Conservation (phyloP, 1,140 invertebrate genomes). For the Polypedilum vanderplanki region DNA sequence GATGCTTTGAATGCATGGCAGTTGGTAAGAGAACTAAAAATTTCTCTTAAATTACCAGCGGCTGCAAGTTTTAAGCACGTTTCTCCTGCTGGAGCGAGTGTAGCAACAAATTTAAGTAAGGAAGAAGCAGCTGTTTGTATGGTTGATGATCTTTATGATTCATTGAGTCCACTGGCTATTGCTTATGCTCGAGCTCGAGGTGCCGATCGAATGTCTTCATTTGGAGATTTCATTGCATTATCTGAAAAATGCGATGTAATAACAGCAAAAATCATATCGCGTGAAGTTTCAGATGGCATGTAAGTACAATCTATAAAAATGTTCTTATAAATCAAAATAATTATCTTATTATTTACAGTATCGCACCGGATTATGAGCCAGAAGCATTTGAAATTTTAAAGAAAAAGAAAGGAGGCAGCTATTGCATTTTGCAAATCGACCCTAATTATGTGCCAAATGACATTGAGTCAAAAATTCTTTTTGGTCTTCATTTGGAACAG, state of each 20-base stretch:
- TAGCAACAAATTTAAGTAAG: slow-evolving; percentile 67
- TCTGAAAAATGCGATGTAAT: slow-evolving; percentile 84
- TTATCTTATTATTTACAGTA: slow-evolving; percentile 36
- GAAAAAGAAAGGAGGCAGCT: slow-evolving; percentile 92
- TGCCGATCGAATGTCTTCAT: slow-evolving; percentile 97
- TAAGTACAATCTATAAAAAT: no score
- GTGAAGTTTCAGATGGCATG: slow-evolving; percentile 92
- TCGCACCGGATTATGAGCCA: slow-evolving; percentile 82
- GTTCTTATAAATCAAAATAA: no score
- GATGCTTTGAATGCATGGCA: slow-evolving; percentile 98
- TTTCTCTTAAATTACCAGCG: slow-evolving; percentile 73
- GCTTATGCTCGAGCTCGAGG: slow-evolving; percentile 95
- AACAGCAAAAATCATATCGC: slow-evolving; percentile 70
- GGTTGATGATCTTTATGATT: slow-evolving; percentile 75
- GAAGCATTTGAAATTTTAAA: slow-evolving; percentile 82
- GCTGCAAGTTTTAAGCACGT: slow-evolving; percentile 98
- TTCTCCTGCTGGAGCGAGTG: slow-evolving; percentile 90
- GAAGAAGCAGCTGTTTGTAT: slow-evolving; percentile 82
- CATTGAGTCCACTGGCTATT: slow-evolving; percentile 77
- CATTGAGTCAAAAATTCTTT: slow-evolving; percentile 81
- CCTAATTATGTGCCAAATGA: slow-evolving; percentile 70
- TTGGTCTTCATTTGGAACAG: slow-evolving; percentile 88
- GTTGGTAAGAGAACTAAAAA: slow-evolving; percentile 81
- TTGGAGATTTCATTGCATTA: slow-evolving; percentile 94
- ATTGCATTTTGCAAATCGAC: slow-evolving; percentile 92